These are phyloP conservation scores for Nemotelus nigrinus DNA, from an alignment of 2,888 invertebrate species.

Conservation along the genomic window DNA sequence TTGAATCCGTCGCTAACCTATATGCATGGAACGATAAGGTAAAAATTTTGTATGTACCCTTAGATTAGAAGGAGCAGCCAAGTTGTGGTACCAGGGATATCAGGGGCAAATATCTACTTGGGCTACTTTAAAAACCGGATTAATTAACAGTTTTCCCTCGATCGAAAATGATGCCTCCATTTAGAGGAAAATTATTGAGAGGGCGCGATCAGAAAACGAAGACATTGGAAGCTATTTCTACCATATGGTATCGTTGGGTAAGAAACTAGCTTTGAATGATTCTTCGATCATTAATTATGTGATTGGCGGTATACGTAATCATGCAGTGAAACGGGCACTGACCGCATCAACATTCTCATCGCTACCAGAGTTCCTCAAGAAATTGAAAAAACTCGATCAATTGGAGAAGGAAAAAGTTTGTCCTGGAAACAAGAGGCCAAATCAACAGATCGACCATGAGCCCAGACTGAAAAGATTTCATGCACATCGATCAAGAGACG, in stretches of 20 bases:
- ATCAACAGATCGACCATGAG: no score
- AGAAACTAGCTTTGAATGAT: neutral
- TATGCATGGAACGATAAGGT: neutral
- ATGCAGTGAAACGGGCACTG: neutral
- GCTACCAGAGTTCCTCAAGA: neutral
- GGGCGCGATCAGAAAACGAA: neutral
- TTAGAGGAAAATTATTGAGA: neutral
- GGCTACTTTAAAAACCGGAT: neutral
- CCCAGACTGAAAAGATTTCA: no score
- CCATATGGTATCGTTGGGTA: neutral
- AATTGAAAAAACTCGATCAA: neutral
- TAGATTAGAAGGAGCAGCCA: no score
- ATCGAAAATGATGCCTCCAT: neutral
- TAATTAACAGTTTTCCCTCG: neutral
- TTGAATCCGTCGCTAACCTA: neutral
- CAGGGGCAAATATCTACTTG: neutral
- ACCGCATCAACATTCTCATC: neutral
- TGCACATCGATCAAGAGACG: no score
- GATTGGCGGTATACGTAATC: neutral
- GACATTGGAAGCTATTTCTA: neutral
- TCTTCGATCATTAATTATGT: neutral
- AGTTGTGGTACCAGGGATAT: neutral
- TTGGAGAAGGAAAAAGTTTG: slow-evolving; percentile 34
- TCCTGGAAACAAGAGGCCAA: no score
- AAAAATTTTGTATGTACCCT: neutral